Percentiles rank a stretch among this genome's conserved stretches.
These are phyloP conservation scores for Taurulus bubalis DNA, from an alignment of 2,113 vertebrate genomes.

Conservation along the genomic window DNA sequence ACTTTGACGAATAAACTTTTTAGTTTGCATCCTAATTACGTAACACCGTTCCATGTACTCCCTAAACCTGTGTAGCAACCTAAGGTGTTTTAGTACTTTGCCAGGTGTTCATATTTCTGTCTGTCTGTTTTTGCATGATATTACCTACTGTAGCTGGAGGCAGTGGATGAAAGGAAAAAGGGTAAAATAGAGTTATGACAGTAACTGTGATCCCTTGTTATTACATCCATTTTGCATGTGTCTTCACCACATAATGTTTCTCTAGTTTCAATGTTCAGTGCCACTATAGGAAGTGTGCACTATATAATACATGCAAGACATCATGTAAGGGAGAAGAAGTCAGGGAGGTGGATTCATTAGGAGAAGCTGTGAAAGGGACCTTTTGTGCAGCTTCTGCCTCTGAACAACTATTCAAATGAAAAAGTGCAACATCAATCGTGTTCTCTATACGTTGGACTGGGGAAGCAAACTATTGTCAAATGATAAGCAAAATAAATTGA, in stretches of 20 bases:
- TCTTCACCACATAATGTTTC: slow-evolving; percentile 17
- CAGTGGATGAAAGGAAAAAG: slow-evolving; percentile 1
- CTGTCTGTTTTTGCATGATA: background rate
- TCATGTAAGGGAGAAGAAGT: background rate
- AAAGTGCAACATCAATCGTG: slow-evolving; percentile 33
- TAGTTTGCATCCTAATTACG: too few relatives aligned
- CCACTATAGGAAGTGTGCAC: background rate
- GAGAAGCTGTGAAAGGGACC: slow-evolving; percentile 19
- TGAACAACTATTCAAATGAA: slow-evolving; percentile 21
- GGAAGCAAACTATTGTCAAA: slow-evolving; percentile 28
- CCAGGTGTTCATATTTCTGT: too few relatives aligned
- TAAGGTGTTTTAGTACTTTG: too few relatives aligned
- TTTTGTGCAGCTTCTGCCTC: background rate
- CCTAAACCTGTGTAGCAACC: too few relatives aligned
- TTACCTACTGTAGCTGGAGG: background rate
- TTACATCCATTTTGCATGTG: slow-evolving; percentile 10
- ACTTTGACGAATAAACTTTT: too few relatives aligned
- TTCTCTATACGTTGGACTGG: background rate
- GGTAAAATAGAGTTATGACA: slow-evolving; percentile 1
- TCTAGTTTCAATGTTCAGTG: slow-evolving; percentile 4
- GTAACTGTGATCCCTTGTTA: background rate
- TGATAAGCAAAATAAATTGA: slow-evolving; percentile 34
- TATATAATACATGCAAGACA: background rate
- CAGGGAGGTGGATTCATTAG: slow-evolving; percentile 10
- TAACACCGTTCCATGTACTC: too few relatives aligned